Evolutionary conservation across 2,113 vertebrate species (phyloP).

Genomic region (Uria lomvia): DNA sequence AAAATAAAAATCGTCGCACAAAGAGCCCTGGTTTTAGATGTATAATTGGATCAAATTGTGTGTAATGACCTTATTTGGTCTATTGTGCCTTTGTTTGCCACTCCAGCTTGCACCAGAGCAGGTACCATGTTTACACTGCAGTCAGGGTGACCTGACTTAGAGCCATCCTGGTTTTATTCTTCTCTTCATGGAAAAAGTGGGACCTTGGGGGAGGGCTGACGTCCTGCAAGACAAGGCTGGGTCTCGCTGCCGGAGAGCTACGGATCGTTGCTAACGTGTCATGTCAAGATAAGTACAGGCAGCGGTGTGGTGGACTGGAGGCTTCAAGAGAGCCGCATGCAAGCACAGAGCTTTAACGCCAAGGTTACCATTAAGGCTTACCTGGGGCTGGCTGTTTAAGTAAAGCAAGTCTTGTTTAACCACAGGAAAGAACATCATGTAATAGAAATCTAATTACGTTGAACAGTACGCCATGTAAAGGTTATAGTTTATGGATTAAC

Average conservation of each 20-base stretch:
- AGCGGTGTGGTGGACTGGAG: background rate
- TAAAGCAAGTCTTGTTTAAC: constrained; percentile 25
- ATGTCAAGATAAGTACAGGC: background rate
- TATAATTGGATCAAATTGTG: constrained; percentile 5
- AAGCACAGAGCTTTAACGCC: background rate
- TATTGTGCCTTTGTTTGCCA: constrained; percentile 38
- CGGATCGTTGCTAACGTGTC: background rate
- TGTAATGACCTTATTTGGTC: constrained; percentile 12
- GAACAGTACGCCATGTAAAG: constrained; percentile 1
- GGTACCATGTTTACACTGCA: background rate
- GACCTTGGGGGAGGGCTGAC: background rate
- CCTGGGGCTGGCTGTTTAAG: constrained; percentile 10
- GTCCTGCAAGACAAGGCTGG: background rate
- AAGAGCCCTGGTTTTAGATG: background rate
- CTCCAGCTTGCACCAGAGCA: background rate
- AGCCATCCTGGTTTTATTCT: background rate
- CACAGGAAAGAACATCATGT: constrained; percentile 36
- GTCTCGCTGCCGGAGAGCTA: background rate
- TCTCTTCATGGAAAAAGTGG: background rate
- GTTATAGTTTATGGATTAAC: constrained; percentile 59
- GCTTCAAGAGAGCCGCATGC: fast-evolving
- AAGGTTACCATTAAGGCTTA: constrained; percentile 23
- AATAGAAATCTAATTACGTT: constrained; percentile 31
- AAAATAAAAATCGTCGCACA: background rate
- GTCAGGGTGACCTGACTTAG: constrained; percentile 32